Conservation (phyloP, 2,888 invertebrate species). For the Gastracanthus pulcherrimus region DNA sequence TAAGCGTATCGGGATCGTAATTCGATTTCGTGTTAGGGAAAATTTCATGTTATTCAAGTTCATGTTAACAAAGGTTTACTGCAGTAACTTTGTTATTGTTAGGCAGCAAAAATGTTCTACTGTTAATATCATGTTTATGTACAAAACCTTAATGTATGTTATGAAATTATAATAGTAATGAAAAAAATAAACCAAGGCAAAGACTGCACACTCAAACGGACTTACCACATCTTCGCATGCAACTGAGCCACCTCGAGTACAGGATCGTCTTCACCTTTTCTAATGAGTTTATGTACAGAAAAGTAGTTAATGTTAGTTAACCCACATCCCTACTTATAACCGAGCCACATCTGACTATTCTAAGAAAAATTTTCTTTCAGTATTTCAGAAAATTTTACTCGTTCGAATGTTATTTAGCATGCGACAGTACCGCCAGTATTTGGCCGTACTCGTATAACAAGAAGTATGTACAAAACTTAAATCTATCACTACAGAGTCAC, state of each 20-base stretch:
- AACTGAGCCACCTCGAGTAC: conserved; percentile 79
- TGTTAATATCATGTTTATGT: background rate
- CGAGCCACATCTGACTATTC: conserved; percentile 30
- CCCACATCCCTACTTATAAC: conserved; percentile 43
- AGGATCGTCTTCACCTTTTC: conserved; percentile 77
- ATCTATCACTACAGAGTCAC: background rate
- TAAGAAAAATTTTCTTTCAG: background rate
- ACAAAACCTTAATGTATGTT: background rate
- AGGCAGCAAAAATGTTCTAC: no score
- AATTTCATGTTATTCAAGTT: no score
- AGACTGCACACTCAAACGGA: conserved; percentile 57
- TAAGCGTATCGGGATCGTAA: no score
- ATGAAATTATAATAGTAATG: background rate
- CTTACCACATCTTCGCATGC: conserved; percentile 79
- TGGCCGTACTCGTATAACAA: background rate
- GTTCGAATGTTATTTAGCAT: conserved; percentile 15
- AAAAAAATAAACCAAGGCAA: conserved; percentile 11
- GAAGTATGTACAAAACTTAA: background rate
- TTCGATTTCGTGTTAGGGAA: no score
- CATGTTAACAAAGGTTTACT: no score
- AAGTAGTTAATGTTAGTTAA: conserved; percentile 54
- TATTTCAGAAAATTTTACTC: background rate
- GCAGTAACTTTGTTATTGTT: no score
- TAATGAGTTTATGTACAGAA: conserved; percentile 62
- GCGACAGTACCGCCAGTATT: background rate